A percentile compares a stretch with the other conserved stretches of the same genome.
These are phyloP conservation scores for Hydrozoanthus tunicans DNA, from an alignment of 64 coral and sea anemone genomes.

Conservation along the genomic window DNA sequence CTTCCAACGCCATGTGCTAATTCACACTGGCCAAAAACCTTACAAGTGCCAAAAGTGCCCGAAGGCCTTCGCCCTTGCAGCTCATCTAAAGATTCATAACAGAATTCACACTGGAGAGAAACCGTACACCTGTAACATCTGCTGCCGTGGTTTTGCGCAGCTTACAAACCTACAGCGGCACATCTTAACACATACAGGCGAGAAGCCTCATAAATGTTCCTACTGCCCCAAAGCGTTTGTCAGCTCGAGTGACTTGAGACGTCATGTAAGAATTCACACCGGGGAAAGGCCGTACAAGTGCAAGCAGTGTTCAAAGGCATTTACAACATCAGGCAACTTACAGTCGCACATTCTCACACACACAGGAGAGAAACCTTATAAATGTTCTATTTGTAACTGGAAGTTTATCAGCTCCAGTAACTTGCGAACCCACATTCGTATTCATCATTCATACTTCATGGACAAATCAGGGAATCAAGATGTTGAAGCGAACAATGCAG, in stretches of 20 bases:
- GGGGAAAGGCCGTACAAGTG: constrained; percentile 97
- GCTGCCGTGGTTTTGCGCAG: constrained; percentile 94
- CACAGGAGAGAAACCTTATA: constrained; percentile 95
- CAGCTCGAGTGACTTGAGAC: constrained; percentile 95
- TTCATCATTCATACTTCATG: constrained; percentile 90
- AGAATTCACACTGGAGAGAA: constrained; percentile 98
- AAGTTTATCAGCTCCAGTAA: constrained; percentile 99
- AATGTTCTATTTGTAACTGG: constrained; percentile 98
- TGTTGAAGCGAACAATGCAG: background rate
- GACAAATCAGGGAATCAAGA: constrained; percentile 71
- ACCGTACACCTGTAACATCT: constrained; percentile 96
- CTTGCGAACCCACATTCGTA: constrained; percentile 93
- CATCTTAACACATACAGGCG: constrained; percentile 95
- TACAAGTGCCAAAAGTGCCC: constrained; percentile 99
- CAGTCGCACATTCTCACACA: constrained; percentile 98
- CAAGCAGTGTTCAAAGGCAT: constrained; percentile 97
- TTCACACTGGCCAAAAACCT: constrained; percentile 97
- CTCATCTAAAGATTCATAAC: constrained; percentile 99
- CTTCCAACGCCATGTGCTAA: constrained; percentile 95
- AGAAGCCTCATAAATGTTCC: constrained; percentile 97
- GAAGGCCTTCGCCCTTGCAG: constrained; percentile 95
- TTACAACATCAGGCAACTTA: constrained; percentile 94
- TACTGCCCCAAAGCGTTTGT: constrained; percentile 99
- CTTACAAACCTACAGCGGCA: constrained; percentile 95
- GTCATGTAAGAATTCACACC: constrained; percentile 97